Evolutionary conservation across 2,113 vertebrate species (phyloP).

Genomic region (Passer domesticus): DNA sequence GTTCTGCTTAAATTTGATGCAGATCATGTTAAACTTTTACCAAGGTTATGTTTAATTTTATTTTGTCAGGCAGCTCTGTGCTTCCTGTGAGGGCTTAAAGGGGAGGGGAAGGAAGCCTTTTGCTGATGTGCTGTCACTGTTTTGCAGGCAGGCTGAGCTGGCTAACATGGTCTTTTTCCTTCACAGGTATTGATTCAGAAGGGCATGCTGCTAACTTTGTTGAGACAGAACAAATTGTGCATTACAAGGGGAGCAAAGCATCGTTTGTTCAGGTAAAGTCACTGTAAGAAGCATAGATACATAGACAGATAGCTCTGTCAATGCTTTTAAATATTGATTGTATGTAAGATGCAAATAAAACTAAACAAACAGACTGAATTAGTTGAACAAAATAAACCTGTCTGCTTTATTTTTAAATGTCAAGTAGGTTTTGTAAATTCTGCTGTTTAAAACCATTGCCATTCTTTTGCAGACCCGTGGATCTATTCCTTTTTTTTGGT

Average conservation of each 20-base stretch:
- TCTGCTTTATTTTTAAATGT: background rate
- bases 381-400: background rate
- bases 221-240: constrained; percentile 94
- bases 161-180: background rate
- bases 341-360: too few species aligned
- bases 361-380: background rate
- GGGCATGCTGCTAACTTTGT: constrained; percentile 97
- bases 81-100: background rate
- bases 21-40: background rate
- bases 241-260: constrained; percentile 85
- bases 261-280: constrained; percentile 86
- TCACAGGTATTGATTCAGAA: constrained; percentile 92
- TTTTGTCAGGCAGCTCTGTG: background rate
- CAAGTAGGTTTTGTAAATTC: background rate
- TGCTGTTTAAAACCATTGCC: background rate
- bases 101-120: background rate
- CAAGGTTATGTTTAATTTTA: background rate
- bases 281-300: background rate
- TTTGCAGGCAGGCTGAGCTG: background rate
- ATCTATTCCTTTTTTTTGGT: constrained; percentile 97
- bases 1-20: background rate
- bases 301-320: background rate
- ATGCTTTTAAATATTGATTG: too few species aligned
- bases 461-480: constrained; percentile 85
- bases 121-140: background rate